Evolutionary conservation across 2,888 invertebrate genomes (phyloP).

Genomic region (Myopa testacea): DNA sequence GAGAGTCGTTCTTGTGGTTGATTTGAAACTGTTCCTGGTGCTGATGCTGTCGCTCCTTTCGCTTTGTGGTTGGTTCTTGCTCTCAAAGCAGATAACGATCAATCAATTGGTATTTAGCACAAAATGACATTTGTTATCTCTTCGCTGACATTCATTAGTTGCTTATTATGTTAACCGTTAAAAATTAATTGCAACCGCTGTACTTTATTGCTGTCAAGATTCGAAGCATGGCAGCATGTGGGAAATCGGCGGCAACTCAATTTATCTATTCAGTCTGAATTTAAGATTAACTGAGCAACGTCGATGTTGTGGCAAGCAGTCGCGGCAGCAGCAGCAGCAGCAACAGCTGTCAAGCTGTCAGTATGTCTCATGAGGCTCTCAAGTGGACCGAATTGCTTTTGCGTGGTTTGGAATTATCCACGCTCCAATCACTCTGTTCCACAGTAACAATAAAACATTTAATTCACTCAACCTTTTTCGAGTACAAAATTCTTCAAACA

Average conservation of each 20-base stretch:
- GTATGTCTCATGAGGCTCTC: background rate
- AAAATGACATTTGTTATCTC: constrained; percentile 36
- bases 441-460: no score
- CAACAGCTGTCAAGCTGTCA: background rate
- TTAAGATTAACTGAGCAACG: background rate
- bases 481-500: no score
- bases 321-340: background rate
- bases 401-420: no score
- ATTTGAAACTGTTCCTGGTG: background rate
- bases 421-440: no score
- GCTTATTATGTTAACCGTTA: constrained; percentile 37
- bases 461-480: no score
- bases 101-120: constrained; percentile 38
- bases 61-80: background rate
- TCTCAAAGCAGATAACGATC: constrained; percentile 28
- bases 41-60: background rate
- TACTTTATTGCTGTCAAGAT: background rate
- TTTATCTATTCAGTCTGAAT: background rate
- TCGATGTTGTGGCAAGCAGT: no score
- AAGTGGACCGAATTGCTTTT: background rate
- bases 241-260: constrained; percentile 7
- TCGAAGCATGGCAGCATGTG: background rate
- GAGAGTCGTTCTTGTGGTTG: background rate
- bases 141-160: constrained; percentile 36
- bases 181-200: constrained; percentile 33